A percentile compares a stretch with the other conserved stretches of the same genome.
These are phyloP conservation scores for Selenia dentaria DNA, from an alignment of 2,888 invertebrate genomes.

Conservation along the genomic window DNA sequence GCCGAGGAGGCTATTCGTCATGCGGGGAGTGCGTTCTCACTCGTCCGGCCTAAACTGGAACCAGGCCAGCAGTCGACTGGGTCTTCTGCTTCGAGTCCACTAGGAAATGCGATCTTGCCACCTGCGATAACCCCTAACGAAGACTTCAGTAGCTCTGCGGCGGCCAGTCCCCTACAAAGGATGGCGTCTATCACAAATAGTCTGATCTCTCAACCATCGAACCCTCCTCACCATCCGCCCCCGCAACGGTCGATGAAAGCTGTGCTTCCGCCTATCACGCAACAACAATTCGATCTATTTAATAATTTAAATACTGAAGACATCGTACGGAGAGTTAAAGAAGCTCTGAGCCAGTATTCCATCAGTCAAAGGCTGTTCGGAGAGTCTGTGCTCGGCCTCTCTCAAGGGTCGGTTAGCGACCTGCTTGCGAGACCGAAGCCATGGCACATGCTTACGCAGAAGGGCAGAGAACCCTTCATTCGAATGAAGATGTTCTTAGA, in stretches of 20 bases:
- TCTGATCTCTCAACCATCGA: conserved; percentile 94
- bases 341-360: conserved; percentile 97
- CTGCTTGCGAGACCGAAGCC: conserved; percentile 98
- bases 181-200: conserved; percentile 99
- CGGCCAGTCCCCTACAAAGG: conserved; percentile 96
- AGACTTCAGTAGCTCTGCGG: conserved; percentile 91
- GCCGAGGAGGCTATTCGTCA: conserved; percentile 90
- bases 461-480: conserved; percentile 98
- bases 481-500: conserved; percentile 99
- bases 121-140: conserved; percentile 93
- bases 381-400: conserved; percentile 97
- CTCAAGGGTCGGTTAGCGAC: conserved; percentile 99
- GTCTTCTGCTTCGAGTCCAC: conserved; percentile 92
- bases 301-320: conserved; percentile 99
- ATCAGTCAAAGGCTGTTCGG: conserved; percentile 99
- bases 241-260: conserved; percentile 97
- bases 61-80: conserved; percentile 90
- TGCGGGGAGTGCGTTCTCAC: conserved; percentile 93
- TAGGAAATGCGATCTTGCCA: conserved; percentile 94
- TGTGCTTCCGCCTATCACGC: conserved; percentile 98
- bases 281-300: conserved; percentile 99
- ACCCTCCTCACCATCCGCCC: conserved; percentile 93
- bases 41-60: conserved; percentile 94
- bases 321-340: conserved; percentile 97
- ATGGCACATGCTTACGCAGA: conserved; percentile 99